Conservation (phyloP, 2,113 vertebrate genomes). For the Smithornis capensis region DNA sequence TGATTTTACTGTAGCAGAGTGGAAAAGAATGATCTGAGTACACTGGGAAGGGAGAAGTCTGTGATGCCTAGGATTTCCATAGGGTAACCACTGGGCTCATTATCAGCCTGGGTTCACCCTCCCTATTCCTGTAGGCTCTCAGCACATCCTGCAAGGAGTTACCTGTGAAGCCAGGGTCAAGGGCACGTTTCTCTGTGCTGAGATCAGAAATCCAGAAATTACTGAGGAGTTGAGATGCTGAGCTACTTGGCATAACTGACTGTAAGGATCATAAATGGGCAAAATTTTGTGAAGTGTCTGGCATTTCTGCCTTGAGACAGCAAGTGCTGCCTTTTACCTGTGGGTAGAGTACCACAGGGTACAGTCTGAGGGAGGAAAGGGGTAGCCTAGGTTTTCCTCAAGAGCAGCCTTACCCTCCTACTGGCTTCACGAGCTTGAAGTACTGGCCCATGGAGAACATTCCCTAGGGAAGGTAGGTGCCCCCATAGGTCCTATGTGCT, state of each 20-base stretch:
- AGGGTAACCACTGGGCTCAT: not conserved
- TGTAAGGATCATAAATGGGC: not conserved
- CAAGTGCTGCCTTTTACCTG: not conserved
- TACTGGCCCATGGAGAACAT: not conserved
- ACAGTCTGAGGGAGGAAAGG: not conserved
- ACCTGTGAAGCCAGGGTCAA: not conserved
- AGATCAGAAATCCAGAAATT: not conserved
- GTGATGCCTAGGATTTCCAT: not conserved
- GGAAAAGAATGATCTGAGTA: not conserved
- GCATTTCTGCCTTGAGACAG: not conserved
- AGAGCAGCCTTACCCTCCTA: not conserved
- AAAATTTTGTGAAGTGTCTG: not conserved
- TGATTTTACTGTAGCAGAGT: not conserved
- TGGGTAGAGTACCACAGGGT: rapidly evolving
- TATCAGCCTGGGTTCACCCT: not conserved
- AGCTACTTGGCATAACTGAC: not conserved
- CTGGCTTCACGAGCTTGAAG: not conserved
- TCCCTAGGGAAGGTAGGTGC: not conserved
- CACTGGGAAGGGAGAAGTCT: not conserved
- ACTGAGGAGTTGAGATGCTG: not conserved
- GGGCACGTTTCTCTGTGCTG: not conserved
- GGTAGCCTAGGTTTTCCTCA: not conserved
- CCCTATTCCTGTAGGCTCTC: not conserved
- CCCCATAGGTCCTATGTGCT: not conserved
- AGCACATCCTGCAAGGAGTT: not conserved